A percentile compares a stretch with the other conserved stretches of the same genome.
These are phyloP conservation scores for Rhyacophila brunnea DNA, from an alignment of 1,140 invertebrate genomes.

Conservation along the genomic window DNA sequence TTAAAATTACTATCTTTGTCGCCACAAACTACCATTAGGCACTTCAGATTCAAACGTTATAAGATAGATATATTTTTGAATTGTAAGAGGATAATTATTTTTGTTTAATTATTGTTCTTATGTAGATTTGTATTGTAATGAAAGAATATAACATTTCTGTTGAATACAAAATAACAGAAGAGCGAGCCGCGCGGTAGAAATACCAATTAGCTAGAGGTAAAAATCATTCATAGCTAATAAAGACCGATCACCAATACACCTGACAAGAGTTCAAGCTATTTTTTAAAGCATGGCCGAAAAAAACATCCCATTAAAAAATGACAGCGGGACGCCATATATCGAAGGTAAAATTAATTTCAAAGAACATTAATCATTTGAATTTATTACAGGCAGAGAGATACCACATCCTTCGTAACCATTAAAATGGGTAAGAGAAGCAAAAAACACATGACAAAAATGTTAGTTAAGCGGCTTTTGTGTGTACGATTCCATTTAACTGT, in stretches of 20 bases:
- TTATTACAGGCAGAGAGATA: constrained; percentile 31
- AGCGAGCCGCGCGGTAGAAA: neutral
- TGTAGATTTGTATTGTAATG: neutral
- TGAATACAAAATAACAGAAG: neutral
- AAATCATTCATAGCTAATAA: constrained; percentile 26
- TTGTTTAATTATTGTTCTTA: no score
- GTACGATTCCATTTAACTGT: neutral
- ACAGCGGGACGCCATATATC: constrained; percentile 35
- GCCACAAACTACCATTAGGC: no score
- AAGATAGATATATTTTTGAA: no score
- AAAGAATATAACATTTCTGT: neutral
- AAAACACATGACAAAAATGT: constrained; percentile 35
- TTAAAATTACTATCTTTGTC: no score
- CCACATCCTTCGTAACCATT: constrained; percentile 32
- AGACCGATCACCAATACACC: constrained; percentile 30
- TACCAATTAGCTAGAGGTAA: constrained; percentile 6
- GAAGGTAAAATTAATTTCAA: constrained; percentile 36
- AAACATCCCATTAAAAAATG: constrained; percentile 30
- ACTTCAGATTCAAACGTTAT: no score
- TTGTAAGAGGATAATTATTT: no score
- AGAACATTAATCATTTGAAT: constrained; percentile 35
- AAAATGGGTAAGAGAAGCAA: constrained; percentile 21
- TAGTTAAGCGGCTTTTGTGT: constrained; percentile 3
- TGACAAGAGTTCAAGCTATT: constrained; percentile 26
- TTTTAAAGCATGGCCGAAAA: constrained; percentile 26